These are phyloP conservation scores for Catamblyrhynchus diadema DNA, from an alignment of 2,797 vertebrate genomes.

Conservation along the genomic window DNA sequence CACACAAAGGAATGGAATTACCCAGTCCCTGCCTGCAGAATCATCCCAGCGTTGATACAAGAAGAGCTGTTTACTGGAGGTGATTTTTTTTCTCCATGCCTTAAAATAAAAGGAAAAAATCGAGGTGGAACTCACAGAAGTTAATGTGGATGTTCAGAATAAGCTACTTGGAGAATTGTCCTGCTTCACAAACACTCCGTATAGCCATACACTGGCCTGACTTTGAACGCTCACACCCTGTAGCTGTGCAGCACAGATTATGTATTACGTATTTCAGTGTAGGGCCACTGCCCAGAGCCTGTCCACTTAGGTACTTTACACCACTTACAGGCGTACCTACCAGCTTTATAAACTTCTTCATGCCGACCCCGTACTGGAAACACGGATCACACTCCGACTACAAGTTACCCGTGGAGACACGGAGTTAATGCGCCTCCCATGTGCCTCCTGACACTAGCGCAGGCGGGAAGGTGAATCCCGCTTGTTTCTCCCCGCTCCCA, in stretches of 20 bases:
- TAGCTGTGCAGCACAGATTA: rapidly evolving
- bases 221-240: rapidly evolving
- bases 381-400: rapidly evolving
- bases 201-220: rapidly evolving
- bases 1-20: not conserved
- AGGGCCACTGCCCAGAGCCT: rapidly evolving
- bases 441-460: rapidly evolving
- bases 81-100: not conserved
- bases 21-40: not conserved
- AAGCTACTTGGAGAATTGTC: not conserved
- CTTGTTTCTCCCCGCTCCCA: rapidly evolving
- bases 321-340: no score
- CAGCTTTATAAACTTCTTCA: rapidly evolving
- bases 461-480: not conserved
- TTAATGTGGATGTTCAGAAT: not conserved
- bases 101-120: rapidly evolving
- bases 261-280: rapidly evolving
- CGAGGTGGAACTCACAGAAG: not conserved
- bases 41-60: rapidly evolving
- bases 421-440: rapidly evolving
- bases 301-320: no score
- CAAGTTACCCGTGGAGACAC: not conserved
- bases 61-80: not conserved
- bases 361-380: rapidly evolving
- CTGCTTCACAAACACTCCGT: not conserved